Percentiles rank a stretch among this genome's conserved stretches.
Conservation (phyloP, 1,140 invertebrate genomes). For the Phortica variegata region DNA sequence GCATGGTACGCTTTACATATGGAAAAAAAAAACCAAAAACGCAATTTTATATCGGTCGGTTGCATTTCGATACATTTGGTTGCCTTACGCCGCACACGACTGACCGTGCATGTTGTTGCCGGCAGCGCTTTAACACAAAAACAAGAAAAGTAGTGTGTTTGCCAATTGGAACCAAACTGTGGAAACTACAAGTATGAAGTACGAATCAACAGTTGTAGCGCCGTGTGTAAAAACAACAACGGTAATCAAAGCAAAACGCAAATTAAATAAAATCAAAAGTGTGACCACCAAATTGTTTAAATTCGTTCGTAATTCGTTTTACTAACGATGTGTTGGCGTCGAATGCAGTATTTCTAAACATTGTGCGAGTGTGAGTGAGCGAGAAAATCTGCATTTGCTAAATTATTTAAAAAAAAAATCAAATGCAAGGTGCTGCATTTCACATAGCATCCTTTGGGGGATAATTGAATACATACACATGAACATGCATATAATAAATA, state of each 20-base stretch:
- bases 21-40: constrained; percentile 33
- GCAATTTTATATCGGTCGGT: constrained; percentile 55
- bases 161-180: constrained; percentile 28
- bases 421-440: no score
- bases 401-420: no score
- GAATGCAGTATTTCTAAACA: no score
- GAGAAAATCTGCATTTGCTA: no score
- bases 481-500: no score
- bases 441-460: no score
- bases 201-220: constrained; percentile 21
- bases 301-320: no score
- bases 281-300: constrained; percentile 48
- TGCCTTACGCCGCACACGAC: constrained; percentile 56
- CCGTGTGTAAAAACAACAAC: constrained; percentile 18
- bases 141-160: no score
- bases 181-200: background rate
- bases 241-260: constrained; percentile 26
- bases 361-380: no score
- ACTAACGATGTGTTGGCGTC: no score
- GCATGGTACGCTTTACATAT: constrained; percentile 51
- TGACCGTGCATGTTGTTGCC: constrained; percentile 55
- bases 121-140: background rate
- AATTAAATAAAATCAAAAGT: constrained; percentile 55
- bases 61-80: constrained; percentile 56
- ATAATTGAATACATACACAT: no score